Evolutionary conservation across 2,888 invertebrate genomes (phyloP), one percentile per base, ranked within the genome.

Genomic region (Drosophila testacea): DNA sequence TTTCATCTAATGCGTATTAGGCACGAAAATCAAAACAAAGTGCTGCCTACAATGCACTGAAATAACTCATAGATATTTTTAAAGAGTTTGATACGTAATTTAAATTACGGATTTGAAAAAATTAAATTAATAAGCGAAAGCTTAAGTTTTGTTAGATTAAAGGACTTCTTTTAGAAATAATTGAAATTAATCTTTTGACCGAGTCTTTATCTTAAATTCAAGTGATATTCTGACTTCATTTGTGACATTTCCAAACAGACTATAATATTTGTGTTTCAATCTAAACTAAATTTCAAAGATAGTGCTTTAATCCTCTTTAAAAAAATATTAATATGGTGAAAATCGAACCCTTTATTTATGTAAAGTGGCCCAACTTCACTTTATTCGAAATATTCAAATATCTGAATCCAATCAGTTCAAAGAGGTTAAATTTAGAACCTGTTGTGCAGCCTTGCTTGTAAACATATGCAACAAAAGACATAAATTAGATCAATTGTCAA

Each of bases 1-100:
- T 56, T 36, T 27, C n/a, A 36, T 36, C 36, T 36, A 56, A 56
- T 56, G 44, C 55, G 55, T 34, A 44, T 44, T 44, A 22, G 42
- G 9, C 32, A 42, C n/a, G 42, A 22, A 22, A 55, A 32, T 32
- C 32, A 42, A 22, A 51, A 36, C 42, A 41, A 38, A 41, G 16
- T 42, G 41, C 30, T 41, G 32, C 16, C 32, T 42, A 16, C 22
- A 42, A 32, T 32, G 32, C 54, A 34, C n/a, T 13, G 22, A n/a
- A 13, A 27, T 34, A 36, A 22, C 5, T 42, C 22, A 22, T 42
- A 16, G n/a, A 22, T 32, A 55, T n/a, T 16, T 27, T 22, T 27
- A 13, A 2, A 38, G 38, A 38, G 1, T 27, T 27, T 51, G 7
- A 11, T 11, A n/a, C 27, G n/a, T n/a, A 27, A 27, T n/a, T 28